phyloP scores from a whole-genome alignment of 2,888 invertebrate species.

The Beris morrisii region DNA sequence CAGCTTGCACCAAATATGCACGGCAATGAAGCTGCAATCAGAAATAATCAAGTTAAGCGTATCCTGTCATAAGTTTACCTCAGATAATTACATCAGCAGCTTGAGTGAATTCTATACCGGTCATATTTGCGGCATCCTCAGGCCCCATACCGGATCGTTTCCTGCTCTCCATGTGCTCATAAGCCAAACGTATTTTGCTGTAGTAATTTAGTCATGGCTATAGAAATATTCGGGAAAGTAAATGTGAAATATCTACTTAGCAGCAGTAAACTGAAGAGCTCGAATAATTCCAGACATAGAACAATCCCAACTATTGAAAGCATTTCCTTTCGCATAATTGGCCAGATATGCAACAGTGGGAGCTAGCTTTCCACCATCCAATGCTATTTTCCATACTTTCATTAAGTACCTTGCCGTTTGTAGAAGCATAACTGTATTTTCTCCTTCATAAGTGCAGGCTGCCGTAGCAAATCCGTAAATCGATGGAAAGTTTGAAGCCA shows the following conservation, averaged over 20 bases:
- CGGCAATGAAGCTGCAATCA: slow-evolving; percentile 75
- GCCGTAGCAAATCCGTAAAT: slow-evolving; percentile 84
- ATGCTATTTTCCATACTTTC: slow-evolving; percentile 74
- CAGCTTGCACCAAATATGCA: slow-evolving; percentile 74
- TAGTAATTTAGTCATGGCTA: slow-evolving; percentile 28
- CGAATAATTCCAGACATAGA: slow-evolving; percentile 54
- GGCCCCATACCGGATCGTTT: slow-evolving; percentile 65
- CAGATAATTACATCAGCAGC: slow-evolving; percentile 72
- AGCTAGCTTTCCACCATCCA: slow-evolving; percentile 63
- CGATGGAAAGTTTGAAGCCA: slow-evolving; percentile 80
- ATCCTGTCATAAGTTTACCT: too few species aligned
- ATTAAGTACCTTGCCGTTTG: slow-evolving; percentile 87
- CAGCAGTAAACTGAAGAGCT: slow-evolving; percentile 59
- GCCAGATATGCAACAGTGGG: slow-evolving; percentile 73
- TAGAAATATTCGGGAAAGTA: background rate
- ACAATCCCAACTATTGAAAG: slow-evolving; percentile 50
- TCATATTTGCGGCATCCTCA: slow-evolving; percentile 86
- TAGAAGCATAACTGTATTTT: slow-evolving; percentile 89
- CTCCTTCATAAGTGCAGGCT: slow-evolving; percentile 93
- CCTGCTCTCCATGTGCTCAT: slow-evolving; percentile 70
- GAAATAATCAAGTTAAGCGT: too few species aligned
- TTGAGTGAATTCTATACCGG: slow-evolving; percentile 77
- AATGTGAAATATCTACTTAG: slow-evolving; percentile 51
- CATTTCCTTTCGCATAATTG: slow-evolving; percentile 39
- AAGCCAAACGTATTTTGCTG: slow-evolving; percentile 73